Evolutionary conservation across 1,140 invertebrate genomes (phyloP).

Genomic region (Drosophila suzukii): DNA sequence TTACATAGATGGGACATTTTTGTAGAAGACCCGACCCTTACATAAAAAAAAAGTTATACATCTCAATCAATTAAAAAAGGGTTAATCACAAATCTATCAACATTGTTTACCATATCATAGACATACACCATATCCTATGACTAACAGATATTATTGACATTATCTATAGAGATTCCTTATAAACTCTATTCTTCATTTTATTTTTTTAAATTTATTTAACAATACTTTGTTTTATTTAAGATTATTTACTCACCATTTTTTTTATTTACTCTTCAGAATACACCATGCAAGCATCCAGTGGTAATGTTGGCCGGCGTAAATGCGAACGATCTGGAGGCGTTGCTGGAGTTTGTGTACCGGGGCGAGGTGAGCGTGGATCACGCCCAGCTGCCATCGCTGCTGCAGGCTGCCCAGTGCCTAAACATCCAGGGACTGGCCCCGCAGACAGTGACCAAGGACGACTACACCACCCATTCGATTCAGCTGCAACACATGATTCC

Average conservation of each 20-base stretch:
- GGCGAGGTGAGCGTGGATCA: constrained; percentile 88
- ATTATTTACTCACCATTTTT: not conserved
- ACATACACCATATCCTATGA: too few relatives aligned
- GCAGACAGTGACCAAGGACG: constrained; percentile 84
- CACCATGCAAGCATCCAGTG: constrained; percentile 88
- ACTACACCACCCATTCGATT: constrained; percentile 84
- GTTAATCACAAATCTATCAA: too few relatives aligned
- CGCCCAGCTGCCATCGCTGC: constrained; percentile 87
- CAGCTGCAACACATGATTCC: constrained; percentile 85
- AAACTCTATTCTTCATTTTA: too few relatives aligned
- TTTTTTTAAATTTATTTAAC: not conserved
- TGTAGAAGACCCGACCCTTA: too few relatives aligned
- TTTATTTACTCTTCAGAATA: constrained; percentile 84
- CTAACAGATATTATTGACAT: too few relatives aligned
- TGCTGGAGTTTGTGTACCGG: constrained; percentile 88
- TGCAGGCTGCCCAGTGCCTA: constrained; percentile 88
- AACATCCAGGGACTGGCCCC: constrained; percentile 87
- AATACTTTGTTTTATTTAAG: not conserved
- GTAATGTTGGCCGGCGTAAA: constrained; percentile 88
- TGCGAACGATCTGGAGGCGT: constrained; percentile 87
- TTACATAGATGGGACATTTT: too few relatives aligned
- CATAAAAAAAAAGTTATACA: not conserved
- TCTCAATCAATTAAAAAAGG: too few relatives aligned
- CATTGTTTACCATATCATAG: too few relatives aligned
- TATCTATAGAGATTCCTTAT: too few relatives aligned